Conservation (phyloP, 1,140 invertebrate genomes). For the Drosophila ohnishii region DNA sequence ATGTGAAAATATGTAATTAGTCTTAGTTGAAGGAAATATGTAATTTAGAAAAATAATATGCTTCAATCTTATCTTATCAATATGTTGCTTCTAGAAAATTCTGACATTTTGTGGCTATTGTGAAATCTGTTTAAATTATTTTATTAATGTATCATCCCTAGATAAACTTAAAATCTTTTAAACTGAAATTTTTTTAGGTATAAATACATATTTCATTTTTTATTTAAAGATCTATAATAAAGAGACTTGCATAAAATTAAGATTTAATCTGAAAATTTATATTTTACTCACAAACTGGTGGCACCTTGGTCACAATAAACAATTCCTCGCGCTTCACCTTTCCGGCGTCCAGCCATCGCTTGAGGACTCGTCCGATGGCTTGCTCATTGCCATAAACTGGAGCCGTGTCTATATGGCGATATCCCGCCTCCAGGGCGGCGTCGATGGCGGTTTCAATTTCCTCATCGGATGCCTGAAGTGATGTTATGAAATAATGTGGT, state of each 20-base stretch:
- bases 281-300: slow-evolving; percentile 75
- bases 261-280: not conserved
- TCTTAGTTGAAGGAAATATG: not conserved
- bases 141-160: not conserved
- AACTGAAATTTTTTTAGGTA: not conserved
- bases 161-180: too few relatives aligned
- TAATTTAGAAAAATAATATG: not conserved
- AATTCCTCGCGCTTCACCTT: slow-evolving; percentile 90
- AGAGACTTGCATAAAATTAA: not conserved
- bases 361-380: slow-evolving; percentile 89
- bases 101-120: not conserved
- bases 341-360: slow-evolving; percentile 89
- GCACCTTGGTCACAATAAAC: slow-evolving; percentile 92
- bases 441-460: slow-evolving; percentile 88
- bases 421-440: slow-evolving; percentile 85
- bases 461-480: slow-evolving; percentile 85
- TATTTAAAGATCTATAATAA: not conserved
- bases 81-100: not conserved
- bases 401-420: slow-evolving; percentile 91
- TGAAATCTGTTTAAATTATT: not conserved
- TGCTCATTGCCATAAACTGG: slow-evolving; percentile 92
- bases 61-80: slow-evolving; percentile 1
- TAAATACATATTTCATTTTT: not conserved
- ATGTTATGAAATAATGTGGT: slow-evolving; percentile 65
- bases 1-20: not conserved